Evolutionary conservation across 2,113 vertebrate species (phyloP), one percentile per base, ranked within the genome.

Genomic region (Hipposideros armiger): DNA sequence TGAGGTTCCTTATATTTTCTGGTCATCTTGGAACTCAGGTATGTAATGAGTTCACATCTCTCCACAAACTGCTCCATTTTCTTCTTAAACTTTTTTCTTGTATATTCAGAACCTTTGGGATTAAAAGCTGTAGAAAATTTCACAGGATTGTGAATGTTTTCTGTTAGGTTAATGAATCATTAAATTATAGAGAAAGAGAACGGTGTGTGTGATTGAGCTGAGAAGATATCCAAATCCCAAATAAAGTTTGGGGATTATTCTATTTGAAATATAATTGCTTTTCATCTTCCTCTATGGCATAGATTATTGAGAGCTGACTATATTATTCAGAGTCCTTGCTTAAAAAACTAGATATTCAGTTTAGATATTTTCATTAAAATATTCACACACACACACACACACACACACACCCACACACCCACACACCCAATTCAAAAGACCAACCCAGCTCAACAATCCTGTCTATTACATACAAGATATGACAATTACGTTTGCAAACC

Each of bases 31-130:
- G 98, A 94, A 70, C 98, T 98, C 88, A 99, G 98, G 97, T 99
- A 99, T 19, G 99, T 98, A 66, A 99, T 97, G 93, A 99, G 99
- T 52, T 98, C 98, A 98, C 99, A 99, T 91, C 97, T 98, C 83
- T 99, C 99, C 96, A 98, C 15, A 94, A 99, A 99, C 77, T 85
- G 95, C 20, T 98, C 98, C 98, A 99, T 98, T 95, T 99, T 98
- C 98, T 96, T 99, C 97, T 98, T 99, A 98, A 99, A 99, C 94
- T 96, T 98, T 95, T 98, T 98, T 56, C 98, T 98, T 86, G 92
- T 94, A 22, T 98, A 98, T 87, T 98, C 98, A 10, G 99, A 97
- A 97, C 98, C 99, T 78, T 97, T 97, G 32, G 98, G 98, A 97
- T 99, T 99, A 97, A 99, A 99, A 16, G 99, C 99, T 99, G 98